Base-by-base conservation (phyloP, 2,888 invertebrate genomes). In the Cosmorhoe ocellata region DNA sequence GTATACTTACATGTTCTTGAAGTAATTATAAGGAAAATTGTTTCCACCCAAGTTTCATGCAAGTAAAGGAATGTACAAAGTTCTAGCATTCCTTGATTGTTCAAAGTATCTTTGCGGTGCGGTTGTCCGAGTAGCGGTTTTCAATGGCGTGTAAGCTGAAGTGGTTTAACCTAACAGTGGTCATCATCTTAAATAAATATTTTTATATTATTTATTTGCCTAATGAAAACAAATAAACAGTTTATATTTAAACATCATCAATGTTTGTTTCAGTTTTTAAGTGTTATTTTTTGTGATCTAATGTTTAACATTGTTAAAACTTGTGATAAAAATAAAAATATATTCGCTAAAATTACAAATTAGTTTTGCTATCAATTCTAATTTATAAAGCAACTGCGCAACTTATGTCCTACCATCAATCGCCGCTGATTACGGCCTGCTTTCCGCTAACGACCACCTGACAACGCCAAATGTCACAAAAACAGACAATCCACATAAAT, bases 401-500 rank as follows among this genome's bases (percentile, higher is more conserved):
- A 32, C 31, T 37, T 14, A 58, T 61, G 38, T 22, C 31, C 26
- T 22, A 45, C 36, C 39, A 53, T 67, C 66, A 64, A 64, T 66
- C 59, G 59, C 54, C 48, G 46, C 61, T 67, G 64, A 74, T 71
- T 69, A 74, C 51, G 13, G 44, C 4, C 41, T 41, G 39, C 66
- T 65, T 60, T 60, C 59, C 49, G 59, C 66, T 71, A 76, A 76
- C 71, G 69, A 76, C 59, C 52, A 71, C 64, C 58, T 67, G 66
- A 59, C 64, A 67, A 56, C 65, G 62, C 64, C 67, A 66, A 64
- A 67, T 54, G 76, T 73, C 79, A 71, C 63, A 66, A 71, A 66
- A 71, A 74, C 66, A 65, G 69, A 71, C 75, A 66, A 61, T 61
- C 38, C 52, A 58, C 67, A 79, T 83, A 78, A 79, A 84, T 83